A percentile compares a stretch with the other conserved stretches of the same genome.
phyloP scores from a whole-genome alignment of 2,113 vertebrate species.

The Arvicanthis niloticus region DNA sequence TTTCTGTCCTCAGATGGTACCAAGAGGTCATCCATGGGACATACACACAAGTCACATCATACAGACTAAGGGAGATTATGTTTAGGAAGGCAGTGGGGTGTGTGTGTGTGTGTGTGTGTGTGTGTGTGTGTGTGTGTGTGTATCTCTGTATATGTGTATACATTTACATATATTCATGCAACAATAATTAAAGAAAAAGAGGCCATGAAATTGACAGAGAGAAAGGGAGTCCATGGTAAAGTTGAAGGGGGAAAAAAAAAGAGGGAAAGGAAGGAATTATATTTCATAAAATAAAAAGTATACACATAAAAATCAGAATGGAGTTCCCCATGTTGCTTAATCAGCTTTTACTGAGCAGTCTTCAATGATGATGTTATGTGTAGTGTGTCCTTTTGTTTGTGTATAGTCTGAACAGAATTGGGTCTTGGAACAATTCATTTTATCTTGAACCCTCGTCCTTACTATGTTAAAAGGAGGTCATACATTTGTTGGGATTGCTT shows the following conservation, averaged over 20 bases:
- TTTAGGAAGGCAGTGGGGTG: neutral
- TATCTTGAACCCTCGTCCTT: neutral
- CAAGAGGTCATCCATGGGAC: neutral
- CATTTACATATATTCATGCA: neutral
- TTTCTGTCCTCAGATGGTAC: neutral
- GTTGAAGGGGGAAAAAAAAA: neutral
- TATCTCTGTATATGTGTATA: neutral
- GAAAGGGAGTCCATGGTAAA: neutral
- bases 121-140: neutral
- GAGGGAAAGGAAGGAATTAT: neutral
- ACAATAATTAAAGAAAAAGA: neutral
- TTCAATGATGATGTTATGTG: too few species aligned
- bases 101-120: neutral
- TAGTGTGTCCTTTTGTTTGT: neutral
- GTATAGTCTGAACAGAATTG: neutral
- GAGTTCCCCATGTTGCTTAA: neutral
- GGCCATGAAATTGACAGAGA: neutral
- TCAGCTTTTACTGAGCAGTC: neutral
- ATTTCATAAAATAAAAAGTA: neutral
- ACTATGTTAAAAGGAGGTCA: conserved; percentile 22
- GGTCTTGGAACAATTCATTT: neutral
- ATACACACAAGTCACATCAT: neutral
- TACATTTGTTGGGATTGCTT: neutral
- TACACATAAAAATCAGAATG: neutral
- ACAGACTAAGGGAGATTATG: neutral